Percentiles rank a stretch among this genome's conserved stretches.
phyloP scores from a whole-genome alignment of 2,888 invertebrate species.

The Xylota segnis region DNA sequence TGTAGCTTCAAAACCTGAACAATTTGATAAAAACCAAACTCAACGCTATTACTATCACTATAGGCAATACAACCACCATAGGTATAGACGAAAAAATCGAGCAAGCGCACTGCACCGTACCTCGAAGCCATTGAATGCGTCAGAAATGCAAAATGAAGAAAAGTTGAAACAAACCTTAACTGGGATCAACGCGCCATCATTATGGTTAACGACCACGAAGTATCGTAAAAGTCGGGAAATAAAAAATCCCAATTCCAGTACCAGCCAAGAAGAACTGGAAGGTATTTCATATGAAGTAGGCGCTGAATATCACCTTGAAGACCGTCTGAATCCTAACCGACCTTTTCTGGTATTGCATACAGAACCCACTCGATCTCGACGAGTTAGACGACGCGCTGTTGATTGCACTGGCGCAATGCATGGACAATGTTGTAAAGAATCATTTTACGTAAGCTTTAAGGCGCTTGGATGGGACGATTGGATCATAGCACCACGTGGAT shows the following conservation, averaged over 20 bases:
- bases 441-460: constrained; percentile 96
- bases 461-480: constrained; percentile 97
- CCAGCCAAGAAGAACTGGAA: constrained; percentile 79
- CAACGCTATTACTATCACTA: constrained; percentile 54
- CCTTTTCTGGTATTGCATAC: constrained; percentile 94
- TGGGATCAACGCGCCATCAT: constrained; percentile 8
- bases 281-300: constrained; percentile 79
- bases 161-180: constrained; percentile 4
- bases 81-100: constrained; percentile 64
- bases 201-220: constrained; percentile 24
- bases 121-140: constrained; percentile 1
- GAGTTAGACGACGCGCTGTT: constrained; percentile 92
- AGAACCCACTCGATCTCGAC: constrained; percentile 88
- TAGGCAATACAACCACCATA: constrained; percentile 52
- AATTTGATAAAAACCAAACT: constrained; percentile 36
- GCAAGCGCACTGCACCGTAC: constrained; percentile 12
- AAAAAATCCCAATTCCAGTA: background rate
- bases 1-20: constrained; percentile 8
- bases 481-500: constrained; percentile 95
- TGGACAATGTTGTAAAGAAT: constrained; percentile 94
- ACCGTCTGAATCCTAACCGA: constrained; percentile 87
- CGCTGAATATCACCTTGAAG: constrained; percentile 58
- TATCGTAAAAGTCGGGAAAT: constrained; percentile 36
- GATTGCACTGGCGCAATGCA: constrained; percentile 89
- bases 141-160: constrained; percentile 26